phyloP scores from a whole-genome alignment of 2,113 vertebrate species.

The Lagenorhynchus albirostris region DNA sequence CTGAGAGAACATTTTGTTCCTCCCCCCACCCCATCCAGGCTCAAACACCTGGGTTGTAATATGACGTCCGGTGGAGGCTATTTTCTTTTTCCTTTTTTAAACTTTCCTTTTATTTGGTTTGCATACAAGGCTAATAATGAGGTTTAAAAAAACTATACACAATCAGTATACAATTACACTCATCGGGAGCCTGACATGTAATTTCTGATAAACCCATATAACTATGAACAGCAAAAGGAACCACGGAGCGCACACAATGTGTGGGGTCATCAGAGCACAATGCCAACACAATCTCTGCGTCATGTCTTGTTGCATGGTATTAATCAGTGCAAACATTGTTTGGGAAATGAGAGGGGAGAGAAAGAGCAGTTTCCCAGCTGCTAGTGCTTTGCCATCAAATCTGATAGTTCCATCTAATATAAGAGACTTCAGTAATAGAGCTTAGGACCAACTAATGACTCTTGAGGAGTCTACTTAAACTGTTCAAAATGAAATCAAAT shows the following conservation, averaged over 20 bases:
- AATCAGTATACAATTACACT: constrained; percentile 78
- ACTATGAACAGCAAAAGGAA: constrained; percentile 72
- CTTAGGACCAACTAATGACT: constrained; percentile 47
- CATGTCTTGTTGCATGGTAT: constrained; percentile 75
- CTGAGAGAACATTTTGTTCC: constrained; percentile 65
- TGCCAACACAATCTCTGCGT: constrained; percentile 71
- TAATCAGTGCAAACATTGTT: constrained; percentile 78
- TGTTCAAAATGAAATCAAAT: constrained; percentile 52
- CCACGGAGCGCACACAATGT: constrained; percentile 66
- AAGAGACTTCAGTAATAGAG: constrained; percentile 60
- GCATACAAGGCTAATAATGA: constrained; percentile 79
- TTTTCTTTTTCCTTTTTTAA: constrained; percentile 75
- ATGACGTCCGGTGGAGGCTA: constrained; percentile 67
- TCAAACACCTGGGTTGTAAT: constrained; percentile 73
- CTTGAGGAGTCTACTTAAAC: constrained; percentile 44
- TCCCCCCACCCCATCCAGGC: constrained; percentile 22
- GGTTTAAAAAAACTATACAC: constrained; percentile 77
- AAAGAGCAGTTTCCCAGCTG: constrained; percentile 75
- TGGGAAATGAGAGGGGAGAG: constrained; percentile 72
- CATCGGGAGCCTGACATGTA: constrained; percentile 76
- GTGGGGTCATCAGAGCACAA: constrained; percentile 77
- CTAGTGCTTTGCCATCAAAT: constrained; percentile 71
- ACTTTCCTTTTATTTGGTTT: constrained; percentile 79
- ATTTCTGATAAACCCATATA: constrained; percentile 77
- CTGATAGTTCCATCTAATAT: constrained; percentile 59